Evolutionary conservation across 2,797 vertebrate species (phyloP), one percentile per base, ranked within the genome.

Genomic region (Chlorospingus flavigularis): DNA sequence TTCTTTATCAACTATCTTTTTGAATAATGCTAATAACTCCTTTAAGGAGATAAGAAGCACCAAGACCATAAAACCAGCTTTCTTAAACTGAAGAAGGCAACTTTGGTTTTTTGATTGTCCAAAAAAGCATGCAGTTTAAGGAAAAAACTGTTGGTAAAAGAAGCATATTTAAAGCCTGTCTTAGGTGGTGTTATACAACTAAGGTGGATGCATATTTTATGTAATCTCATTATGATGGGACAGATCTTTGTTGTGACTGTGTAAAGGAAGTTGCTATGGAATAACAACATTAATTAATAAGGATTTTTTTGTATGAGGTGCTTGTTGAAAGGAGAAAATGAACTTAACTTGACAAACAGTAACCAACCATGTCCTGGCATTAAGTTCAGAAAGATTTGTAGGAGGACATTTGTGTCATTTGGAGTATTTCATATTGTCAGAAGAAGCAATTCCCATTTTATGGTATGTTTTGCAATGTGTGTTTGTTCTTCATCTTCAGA

Each of bases 1-100:
- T 97, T 97, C 93, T 97, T 98, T 98, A 97, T 97, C 96, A 95
- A 77, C 93, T 96, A 88, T 86, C 86, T 95, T 97, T 97, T 91
- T 96, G 95, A 97, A 96, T 97, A 95, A 96, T 95, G 87, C 95
- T 92, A 92, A 87, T 97, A 97, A 97, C 74, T 97, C 97, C 96
- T 97, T 98, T 96, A 98, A 97, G 96, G 96, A 97, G 95, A 94
- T 88, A 97, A 97, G 97, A 97, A 87, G 14, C 54, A 87, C 23
- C 18, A 88, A 71, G 35, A 42, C 48, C 40, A 33, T 90, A 55
- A 86, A 88, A 65, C 2, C 28, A 61, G 16, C 35, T 71, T 77
- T 85, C 65, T 91, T 78, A 61, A 90, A 28, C 71, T 61, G 66
- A 71, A 58, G 68, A 78, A 83, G 65, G 6, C 31, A 62, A 31